These are phyloP conservation scores for Patella ulyssiponensis DNA, from an alignment of 2,888 invertebrate genomes.

Conservation along the genomic window DNA sequence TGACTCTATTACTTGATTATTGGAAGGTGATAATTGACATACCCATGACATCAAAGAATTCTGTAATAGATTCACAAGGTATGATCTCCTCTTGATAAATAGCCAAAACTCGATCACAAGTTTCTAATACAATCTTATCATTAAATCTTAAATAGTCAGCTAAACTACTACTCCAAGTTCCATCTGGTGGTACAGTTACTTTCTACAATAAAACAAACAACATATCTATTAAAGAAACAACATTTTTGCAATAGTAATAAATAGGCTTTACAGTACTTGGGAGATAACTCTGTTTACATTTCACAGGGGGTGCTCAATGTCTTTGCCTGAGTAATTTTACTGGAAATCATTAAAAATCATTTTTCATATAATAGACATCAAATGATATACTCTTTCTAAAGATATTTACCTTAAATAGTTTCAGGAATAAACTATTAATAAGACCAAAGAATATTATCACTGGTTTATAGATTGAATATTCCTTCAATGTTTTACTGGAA, in stretches of 20 bases:
- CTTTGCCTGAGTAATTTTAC: too few species aligned
- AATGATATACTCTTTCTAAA: slow-evolving; percentile 6
- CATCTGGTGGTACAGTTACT: slow-evolving; percentile 75
- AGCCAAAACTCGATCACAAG: slow-evolving; percentile 86
- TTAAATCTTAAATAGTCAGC: slow-evolving; percentile 95
- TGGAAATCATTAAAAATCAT: too few species aligned
- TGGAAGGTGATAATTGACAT: slow-evolving; percentile 53
- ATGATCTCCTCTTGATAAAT: slow-evolving; percentile 90
- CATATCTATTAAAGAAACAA: too few species aligned
- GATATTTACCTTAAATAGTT: slow-evolving; percentile 84
- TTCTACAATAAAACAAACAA: slow-evolving; percentile 72
- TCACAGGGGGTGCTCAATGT: too few species aligned
- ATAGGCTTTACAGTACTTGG: too few species aligned
- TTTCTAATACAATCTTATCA: slow-evolving; percentile 90
- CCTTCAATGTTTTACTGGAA: slow-evolving; percentile 69
- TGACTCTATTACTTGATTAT: background rate
- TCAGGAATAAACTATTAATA: slow-evolving; percentile 86
- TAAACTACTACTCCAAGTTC: slow-evolving; percentile 85
- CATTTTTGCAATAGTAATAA: too few species aligned
- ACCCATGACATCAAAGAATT: slow-evolving; percentile 94
- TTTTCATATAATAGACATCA: too few species aligned
- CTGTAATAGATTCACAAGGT: slow-evolving; percentile 89
- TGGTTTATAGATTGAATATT: slow-evolving; percentile 87
- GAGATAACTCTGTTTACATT: too few species aligned
- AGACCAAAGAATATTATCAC: slow-evolving; percentile 89